Evolutionary conservation across 2,888 invertebrate species (phyloP).

Genomic region (Steinernema hermaphroditum): DNA sequence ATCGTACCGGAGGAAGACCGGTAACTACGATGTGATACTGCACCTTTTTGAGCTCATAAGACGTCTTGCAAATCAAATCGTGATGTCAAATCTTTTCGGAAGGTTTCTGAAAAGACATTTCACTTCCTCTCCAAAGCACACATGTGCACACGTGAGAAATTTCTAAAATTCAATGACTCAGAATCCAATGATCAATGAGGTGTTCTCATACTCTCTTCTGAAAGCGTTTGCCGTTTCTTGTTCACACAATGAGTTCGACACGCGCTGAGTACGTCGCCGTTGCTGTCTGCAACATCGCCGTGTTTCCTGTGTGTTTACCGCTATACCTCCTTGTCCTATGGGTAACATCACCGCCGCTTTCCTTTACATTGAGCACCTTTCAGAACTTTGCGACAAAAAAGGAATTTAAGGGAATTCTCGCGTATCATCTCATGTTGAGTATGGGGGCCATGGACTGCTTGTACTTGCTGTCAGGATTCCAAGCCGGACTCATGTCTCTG

Average conservation of each 20-base stretch:
- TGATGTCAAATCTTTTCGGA: too few relatives aligned
- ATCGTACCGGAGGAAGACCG: too few relatives aligned
- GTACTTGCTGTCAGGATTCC: not conserved
- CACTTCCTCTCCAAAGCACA: too few relatives aligned
- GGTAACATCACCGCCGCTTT: not conserved
- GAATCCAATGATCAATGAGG: too few relatives aligned
- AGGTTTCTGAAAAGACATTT: too few relatives aligned
- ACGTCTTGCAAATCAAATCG: too few relatives aligned
- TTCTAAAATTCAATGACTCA: too few relatives aligned
- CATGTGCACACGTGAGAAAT: too few relatives aligned
- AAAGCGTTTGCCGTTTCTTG: too few relatives aligned
- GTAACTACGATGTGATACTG: too few relatives aligned
- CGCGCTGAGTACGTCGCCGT: not conserved
- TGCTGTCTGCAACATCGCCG: not conserved
- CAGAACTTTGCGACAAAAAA: not conserved
- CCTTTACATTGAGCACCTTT: not conserved
- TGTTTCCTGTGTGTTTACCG: not conserved
- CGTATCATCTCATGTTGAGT: not conserved
- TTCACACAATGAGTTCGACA: not conserved
- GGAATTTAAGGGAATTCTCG: not conserved
- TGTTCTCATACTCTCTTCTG: too few relatives aligned
- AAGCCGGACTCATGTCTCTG: not conserved
- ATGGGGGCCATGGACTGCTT: constrained; percentile 4
- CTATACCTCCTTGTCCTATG: not conserved
- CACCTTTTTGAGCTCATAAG: too few relatives aligned